phyloP scores from a whole-genome alignment of 2,797 vertebrate species.

The Pseudomugil tenellus region DNA sequence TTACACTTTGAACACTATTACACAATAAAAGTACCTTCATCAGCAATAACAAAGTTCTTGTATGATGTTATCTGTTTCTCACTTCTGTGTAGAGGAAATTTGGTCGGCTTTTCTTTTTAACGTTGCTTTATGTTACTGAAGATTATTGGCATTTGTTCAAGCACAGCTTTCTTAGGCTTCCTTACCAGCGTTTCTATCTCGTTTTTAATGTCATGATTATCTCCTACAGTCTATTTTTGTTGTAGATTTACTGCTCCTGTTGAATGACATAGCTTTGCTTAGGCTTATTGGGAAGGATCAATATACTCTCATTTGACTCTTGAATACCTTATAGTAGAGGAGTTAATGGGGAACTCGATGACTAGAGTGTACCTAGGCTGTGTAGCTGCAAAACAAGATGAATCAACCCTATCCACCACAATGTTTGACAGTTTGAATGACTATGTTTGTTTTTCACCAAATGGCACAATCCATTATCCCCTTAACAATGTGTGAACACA shows the following conservation, averaged over 20 bases:
- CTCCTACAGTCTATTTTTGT: neutral
- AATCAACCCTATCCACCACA: neutral
- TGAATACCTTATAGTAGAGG: neutral
- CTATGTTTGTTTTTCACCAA: constrained; percentile 1
- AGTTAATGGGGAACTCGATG: neutral
- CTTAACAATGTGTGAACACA: neutral
- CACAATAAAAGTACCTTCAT: neutral
- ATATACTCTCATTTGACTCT: neutral
- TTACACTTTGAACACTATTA: neutral
- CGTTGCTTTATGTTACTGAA: neutral
- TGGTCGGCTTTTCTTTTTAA: neutral
- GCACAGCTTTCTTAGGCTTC: neutral
- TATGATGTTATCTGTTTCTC: neutral
- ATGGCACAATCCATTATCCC: neutral
- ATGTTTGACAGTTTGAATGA: neutral
- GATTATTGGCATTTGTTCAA: neutral
- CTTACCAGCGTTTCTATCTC: neutral
- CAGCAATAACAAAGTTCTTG: neutral
- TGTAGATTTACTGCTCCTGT: neutral
- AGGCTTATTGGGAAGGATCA: neutral
- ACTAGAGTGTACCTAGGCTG: neutral
- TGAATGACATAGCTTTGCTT: neutral
- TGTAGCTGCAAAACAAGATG: neutral
- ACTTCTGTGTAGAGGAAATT: too few species aligned
- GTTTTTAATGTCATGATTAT: neutral